phyloP scores from a whole-genome alignment of 92 coral and sea anemone genomes.

The Phymanthus crucifer region DNA sequence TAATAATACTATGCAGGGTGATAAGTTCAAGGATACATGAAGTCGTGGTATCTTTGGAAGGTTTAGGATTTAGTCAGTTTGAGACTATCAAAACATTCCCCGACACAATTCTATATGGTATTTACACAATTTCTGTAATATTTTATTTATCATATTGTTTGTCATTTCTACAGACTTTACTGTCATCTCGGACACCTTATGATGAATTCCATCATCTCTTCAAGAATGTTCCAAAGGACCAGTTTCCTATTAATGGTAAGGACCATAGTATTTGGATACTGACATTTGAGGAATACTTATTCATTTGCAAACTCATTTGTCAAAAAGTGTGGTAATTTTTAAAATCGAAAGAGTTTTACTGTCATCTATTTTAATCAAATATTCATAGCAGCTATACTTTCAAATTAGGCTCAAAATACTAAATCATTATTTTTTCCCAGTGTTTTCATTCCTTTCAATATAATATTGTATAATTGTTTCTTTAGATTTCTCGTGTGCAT shows the following conservation, averaged over 20 bases:
- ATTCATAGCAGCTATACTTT: not conserved
- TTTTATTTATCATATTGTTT: not conserved
- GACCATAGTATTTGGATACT: not conserved
- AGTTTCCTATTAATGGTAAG: conserved; percentile 95
- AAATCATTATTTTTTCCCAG: not conserved
- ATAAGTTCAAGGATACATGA: too few relatives aligned
- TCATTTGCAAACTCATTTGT: too few relatives aligned
- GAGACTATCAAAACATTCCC: too few relatives aligned
- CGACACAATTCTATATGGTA: too few relatives aligned
- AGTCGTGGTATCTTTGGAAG: too few relatives aligned
- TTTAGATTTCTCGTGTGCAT: conserved; percentile 90
- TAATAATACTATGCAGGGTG: too few relatives aligned
- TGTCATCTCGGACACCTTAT: conserved; percentile 87
- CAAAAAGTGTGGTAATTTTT: too few relatives aligned
- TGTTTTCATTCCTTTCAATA: not conserved
- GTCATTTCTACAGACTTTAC: conserved; percentile 64
- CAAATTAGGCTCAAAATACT: not conserved
- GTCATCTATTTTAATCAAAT: not conserved
- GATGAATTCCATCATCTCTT: conserved; percentile 96
- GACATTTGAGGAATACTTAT: too few relatives aligned
- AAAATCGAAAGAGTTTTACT: too few relatives aligned
- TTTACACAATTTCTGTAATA: too few relatives aligned
- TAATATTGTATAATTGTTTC: not conserved
- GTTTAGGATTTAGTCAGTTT: too few relatives aligned
- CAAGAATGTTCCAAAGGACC: conserved; percentile 87